Conservation (phyloP, 1,140 invertebrate species). For the Periplaneta americana region DNA sequence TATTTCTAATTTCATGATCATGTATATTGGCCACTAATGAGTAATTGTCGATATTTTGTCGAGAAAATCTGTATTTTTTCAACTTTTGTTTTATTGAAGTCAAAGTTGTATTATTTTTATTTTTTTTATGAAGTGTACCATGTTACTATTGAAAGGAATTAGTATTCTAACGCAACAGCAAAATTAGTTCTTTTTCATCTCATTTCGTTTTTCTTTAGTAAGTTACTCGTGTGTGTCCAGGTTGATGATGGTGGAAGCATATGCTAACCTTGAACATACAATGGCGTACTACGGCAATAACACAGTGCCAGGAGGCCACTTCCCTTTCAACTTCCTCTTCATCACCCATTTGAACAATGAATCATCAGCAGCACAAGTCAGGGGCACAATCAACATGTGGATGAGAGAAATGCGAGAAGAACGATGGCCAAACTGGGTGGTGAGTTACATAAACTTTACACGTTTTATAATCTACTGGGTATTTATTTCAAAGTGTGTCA, state of each 20-base stretch:
- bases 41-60: too few relatives aligned
- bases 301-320: constrained; percentile 33
- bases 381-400: constrained; percentile 47
- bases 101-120: too few relatives aligned
- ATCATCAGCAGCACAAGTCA: constrained; percentile 38
- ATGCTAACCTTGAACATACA: constrained; percentile 27
- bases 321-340: constrained; percentile 42
- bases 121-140: too few relatives aligned
- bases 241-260: constrained; percentile 40
- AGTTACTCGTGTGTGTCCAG: constrained; percentile 29
- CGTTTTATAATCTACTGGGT: too few relatives aligned
- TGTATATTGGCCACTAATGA: too few relatives aligned
- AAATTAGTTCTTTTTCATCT: constrained; percentile 2
- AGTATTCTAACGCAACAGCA: background rate
- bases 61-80: too few relatives aligned
- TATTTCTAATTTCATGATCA: too few relatives aligned
- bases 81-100: too few relatives aligned
- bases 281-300: constrained; percentile 38
- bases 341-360: constrained; percentile 14
- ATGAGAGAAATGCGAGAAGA: constrained; percentile 42
- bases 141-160: background rate
- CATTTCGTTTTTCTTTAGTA: too few relatives aligned
- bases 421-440: constrained; percentile 50
- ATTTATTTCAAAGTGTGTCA: too few relatives aligned
- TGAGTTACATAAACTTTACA: too few relatives aligned